Evolutionary conservation across 2,113 vertebrate genomes (phyloP).

Genomic region (Otis tarda): DNA sequence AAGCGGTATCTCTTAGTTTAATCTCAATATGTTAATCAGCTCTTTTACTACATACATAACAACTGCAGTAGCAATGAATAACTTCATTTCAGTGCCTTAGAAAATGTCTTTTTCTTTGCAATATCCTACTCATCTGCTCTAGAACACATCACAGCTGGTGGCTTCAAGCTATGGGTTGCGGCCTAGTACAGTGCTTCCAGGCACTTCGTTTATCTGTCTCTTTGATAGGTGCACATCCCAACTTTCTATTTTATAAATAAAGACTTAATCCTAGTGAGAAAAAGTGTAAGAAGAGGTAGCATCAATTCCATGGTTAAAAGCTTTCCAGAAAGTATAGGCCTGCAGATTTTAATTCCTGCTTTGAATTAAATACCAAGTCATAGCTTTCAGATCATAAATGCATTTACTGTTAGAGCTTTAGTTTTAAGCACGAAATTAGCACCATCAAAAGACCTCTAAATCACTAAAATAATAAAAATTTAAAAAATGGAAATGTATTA

Average conservation of each 20-base stretch:
- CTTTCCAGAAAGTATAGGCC: background rate
- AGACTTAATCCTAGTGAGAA: background rate
- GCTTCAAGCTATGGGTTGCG: background rate
- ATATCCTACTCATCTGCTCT: conserved; percentile 15
- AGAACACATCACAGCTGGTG: conserved; percentile 29
- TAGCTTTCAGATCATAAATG: background rate
- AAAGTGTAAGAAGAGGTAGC: background rate
- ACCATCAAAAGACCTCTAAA: background rate
- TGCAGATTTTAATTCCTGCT: background rate
- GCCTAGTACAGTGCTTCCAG: background rate
- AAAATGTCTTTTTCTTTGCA: background rate
- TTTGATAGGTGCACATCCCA: background rate
- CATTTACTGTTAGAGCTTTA: background rate
- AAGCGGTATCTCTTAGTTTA: conserved; percentile 40
- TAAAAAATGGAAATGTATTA: background rate
- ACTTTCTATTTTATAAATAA: background rate
- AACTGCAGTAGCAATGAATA: conserved; percentile 23
- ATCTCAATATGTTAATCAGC: conserved; percentile 57
- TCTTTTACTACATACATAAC: conserved; percentile 29
- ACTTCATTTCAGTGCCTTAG: background rate
- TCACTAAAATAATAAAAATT: background rate
- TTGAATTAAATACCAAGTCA: background rate
- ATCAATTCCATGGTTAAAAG: background rate
- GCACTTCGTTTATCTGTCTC: background rate
- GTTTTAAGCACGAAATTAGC: background rate